A percentile compares a stretch with the other conserved stretches of the same genome.
Evolutionary conservation across 2,797 vertebrate species (phyloP).

Genomic region (Cuniculus paca): DNA sequence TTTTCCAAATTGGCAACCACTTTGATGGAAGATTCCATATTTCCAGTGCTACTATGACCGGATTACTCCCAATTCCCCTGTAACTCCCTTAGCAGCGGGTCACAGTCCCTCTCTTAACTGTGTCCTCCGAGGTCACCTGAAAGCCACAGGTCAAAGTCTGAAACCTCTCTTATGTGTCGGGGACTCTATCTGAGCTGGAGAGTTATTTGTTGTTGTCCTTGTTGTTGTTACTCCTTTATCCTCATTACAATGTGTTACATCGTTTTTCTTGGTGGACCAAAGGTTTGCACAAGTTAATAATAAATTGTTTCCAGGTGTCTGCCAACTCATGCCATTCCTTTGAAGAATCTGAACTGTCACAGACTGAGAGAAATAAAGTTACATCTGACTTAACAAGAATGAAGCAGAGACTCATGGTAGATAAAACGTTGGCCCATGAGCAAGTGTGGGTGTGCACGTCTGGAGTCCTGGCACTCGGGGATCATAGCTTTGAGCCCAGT

Average conservation of each 20-base stretch:
- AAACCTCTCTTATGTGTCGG: not conserved
- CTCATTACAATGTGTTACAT: not conserved
- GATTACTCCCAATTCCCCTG: not conserved
- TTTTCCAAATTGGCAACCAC: not conserved
- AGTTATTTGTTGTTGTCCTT: not conserved
- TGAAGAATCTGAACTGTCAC: not conserved
- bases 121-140: not conserved
- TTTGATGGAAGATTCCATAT: not conserved
- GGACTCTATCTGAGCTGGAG: not conserved
- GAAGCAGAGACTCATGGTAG: not conserved
- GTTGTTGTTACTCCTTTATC: not conserved
- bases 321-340: not conserved
- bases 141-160: not conserved
- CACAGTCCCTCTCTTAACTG: not conserved
- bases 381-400: not conserved
- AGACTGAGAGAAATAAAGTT: not conserved
- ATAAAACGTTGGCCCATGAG: not conserved
- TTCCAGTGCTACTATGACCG: not conserved
- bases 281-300: not conserved
- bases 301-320: not conserved
- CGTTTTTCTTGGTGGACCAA: not conserved
- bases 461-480: not conserved
- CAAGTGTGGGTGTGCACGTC: not conserved
- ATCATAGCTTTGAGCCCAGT: no score
- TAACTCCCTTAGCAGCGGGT: not conserved